Percentiles rank a stretch among this genome's conserved stretches.
Evolutionary conservation across 2,797 vertebrate species (phyloP).

Genomic region (Spatula versicolor): DNA sequence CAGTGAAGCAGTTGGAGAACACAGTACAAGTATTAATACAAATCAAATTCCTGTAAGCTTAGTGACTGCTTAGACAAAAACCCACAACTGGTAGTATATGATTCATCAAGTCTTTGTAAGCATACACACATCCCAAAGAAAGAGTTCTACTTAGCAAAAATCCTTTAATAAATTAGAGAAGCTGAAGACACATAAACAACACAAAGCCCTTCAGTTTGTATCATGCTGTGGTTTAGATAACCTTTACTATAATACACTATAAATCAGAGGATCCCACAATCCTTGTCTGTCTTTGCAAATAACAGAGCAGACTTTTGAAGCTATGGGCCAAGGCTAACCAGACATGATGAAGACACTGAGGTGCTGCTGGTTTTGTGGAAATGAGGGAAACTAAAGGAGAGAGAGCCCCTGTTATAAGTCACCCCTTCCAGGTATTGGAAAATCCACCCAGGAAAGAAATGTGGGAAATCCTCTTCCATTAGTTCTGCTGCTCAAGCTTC

Average conservation of each 20-base stretch:
- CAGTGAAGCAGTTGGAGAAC: neutral
- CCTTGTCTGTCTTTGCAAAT: neutral
- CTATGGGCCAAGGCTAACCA: neutral
- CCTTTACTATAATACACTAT: neutral
- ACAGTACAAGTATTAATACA: neutral
- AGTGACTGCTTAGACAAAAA: neutral
- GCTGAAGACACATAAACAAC: neutral
- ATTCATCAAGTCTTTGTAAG: neutral
- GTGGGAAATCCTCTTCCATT: constrained; percentile 16
- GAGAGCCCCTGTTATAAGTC: neutral
- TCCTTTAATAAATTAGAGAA: neutral
- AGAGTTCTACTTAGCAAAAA: neutral
- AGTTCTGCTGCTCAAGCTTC: constrained; percentile 21
- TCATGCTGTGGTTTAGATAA: neutral
- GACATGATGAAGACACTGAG: neutral
- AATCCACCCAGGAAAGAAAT: neutral
- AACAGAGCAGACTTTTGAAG: neutral
- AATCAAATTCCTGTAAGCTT: neutral
- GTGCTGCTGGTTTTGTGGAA: neutral
- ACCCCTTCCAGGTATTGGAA: neutral
- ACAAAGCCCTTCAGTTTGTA: neutral
- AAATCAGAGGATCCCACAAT: neutral
- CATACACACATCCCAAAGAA: neutral
- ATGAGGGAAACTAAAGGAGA: neutral
- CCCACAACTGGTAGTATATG: neutral